Evolutionary conservation across 1,140 invertebrate genomes (phyloP), one percentile per base, ranked within the genome.

Genomic region (Lordiphosa collinella): DNA sequence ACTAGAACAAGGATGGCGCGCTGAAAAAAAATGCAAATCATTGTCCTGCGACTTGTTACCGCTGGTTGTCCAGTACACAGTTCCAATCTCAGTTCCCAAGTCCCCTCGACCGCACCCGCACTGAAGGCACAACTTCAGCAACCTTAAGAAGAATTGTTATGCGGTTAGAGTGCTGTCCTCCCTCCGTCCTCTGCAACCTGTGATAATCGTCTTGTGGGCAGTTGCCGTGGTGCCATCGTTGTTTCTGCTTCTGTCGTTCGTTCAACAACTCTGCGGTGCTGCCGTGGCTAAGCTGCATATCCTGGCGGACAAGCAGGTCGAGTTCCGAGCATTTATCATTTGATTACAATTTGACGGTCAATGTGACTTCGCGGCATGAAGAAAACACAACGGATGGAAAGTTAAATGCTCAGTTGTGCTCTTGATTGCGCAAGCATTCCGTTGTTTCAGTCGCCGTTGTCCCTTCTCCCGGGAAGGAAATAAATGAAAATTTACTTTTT

Each of bases 301-400:
- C 32, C 32, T 31, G 41, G 12, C 25, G 37, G 8, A 38, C 22
- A 37, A 25, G 18, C 31, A 18, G 34, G 25, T 34, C 13, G 51
- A 57, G 48, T 74, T 55, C 41, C 54, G 51, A 73, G 59, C 72
- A 75, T 75, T 74, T 75, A 69, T 74, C 70, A 75, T 75, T 75
- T 75, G 64, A 75, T 75, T 74, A 74, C 72, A 69, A 69, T 75
- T 75, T 74, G 72, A 69, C 72, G 70, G 72, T 69, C 72, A 74
- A 75, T 75, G 59, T 59, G 59, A 61, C 51, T 69, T 69, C 40
- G 31, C 31, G 49, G 6, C 11, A 18, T 10, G 3, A 11, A 12
- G 34, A 13, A 40, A 35, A 31, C 52, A 36, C 36, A 38, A 40
- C 48, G 38, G 41, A 13, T 46, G 62, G 38, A 49, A 75, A 68